A percentile compares a stretch with the other conserved stretches of the same genome.
phyloP scores from a whole-genome alignment of 2,797 vertebrate species.

The Hyperoplus lanceolatus region DNA sequence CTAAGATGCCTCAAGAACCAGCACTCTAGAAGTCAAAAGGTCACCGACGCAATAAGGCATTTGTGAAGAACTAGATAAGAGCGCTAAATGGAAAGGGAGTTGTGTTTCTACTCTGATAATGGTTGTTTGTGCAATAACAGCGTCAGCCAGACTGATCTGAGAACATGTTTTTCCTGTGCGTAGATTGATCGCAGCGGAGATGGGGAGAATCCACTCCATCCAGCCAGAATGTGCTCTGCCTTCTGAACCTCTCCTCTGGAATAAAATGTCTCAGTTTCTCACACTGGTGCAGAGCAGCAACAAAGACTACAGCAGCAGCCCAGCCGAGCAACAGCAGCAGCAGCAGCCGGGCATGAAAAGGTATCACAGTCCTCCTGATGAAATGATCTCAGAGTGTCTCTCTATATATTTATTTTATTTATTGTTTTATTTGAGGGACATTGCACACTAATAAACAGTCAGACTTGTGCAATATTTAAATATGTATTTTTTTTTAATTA shows the following conservation, averaged over 20 bases:
- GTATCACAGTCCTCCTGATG: conserved; percentile 8
- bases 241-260: conserved; percentile 79
- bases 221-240: conserved; percentile 47
- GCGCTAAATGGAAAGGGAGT: conserved; percentile 72
- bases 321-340: neutral
- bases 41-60: conserved; percentile 54
- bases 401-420: neutral
- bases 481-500: too few relatives aligned
- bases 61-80: conserved; percentile 69
- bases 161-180: conserved; percentile 55
- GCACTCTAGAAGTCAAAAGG: conserved; percentile 57
- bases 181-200: conserved; percentile 83
- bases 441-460: too few relatives aligned
- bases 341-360: conserved; percentile 21
- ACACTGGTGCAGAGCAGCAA: conserved; percentile 64
- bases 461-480: too few relatives aligned
- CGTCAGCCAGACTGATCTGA: conserved; percentile 51
- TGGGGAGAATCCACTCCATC: conserved; percentile 85
- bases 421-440: neutral
- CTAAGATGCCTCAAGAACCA: conserved; percentile 48
- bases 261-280: conserved; percentile 79
- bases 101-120: conserved; percentile 65
- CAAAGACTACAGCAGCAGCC: neutral
- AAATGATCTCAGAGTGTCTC: neutral
- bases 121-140: conserved; percentile 71